Evolutionary conservation across 2,113 vertebrate genomes (phyloP), one percentile per base, ranked within the genome.

Genomic region (Trogon surrucura): DNA sequence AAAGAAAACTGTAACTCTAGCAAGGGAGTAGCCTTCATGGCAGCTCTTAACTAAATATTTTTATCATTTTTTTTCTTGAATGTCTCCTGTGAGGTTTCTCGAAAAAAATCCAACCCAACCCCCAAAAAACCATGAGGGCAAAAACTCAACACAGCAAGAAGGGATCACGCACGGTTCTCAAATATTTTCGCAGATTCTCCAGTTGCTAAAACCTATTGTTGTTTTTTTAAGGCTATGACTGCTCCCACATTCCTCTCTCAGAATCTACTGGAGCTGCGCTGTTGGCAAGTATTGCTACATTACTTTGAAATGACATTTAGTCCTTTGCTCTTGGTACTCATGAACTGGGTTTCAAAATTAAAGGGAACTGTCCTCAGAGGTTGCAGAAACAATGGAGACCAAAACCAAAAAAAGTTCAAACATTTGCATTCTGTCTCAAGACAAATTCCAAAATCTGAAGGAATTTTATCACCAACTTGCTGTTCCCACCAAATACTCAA

Each of bases 181-280:
- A 94, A 92, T 80, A 58, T 69, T 94, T 95, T 81, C 86, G 50
- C 69, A 94, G 91, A 92, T 88, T 77, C 69, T 87, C 72, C 79
- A 61, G 36, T 88, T 95, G 88, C 65, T 91, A 86, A 90, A 82
- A 80, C 23, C 85, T 91, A 91, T 84, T 97, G 66, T 91, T 95
- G 41, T 77, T 90, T 92, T 96, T 94, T 78, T 92, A 94, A 97
- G 69, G 75, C 83, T 67, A 57, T 89, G 92, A 91, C 85, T 95
- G 88, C 85, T 96, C 88, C 86, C 88, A 91, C 90, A 95, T 96
- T 96, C 92, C 90, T 94, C 67, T 91, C 88, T 69, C 61, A 91
- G 77, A 95, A 84, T 91, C 95, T 94, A 16, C 84, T 96, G 86
- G 95, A 91, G 95, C 85, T 89, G 36, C 58, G 80, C 45, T 94